Base-by-base conservation (phyloP, 1,140 invertebrate species). In the Drosophila nigromelanica region DNA sequence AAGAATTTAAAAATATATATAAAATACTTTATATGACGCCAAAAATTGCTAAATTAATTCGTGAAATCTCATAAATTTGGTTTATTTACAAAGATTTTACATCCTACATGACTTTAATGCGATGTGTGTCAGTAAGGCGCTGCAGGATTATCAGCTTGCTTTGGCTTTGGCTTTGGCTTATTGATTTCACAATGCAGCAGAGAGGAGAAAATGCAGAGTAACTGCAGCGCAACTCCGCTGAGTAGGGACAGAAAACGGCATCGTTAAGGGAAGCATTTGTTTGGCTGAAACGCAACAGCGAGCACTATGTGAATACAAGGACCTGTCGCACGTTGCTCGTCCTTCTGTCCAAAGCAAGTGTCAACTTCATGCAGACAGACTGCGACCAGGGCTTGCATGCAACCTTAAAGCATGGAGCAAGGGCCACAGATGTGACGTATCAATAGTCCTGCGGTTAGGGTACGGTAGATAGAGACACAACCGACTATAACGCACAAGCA, bases 171-270 rank as follows among this genome's bases (percentile, higher is more conserved):
- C 73, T 71, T 72, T 80, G 77, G 48, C 71, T 72, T 80, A 80
- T 80, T 80, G 78, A 80, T 80, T 80, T 72, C 67, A 72, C 72
- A 80, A 60, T 63, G 60, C 76, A 76, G 55, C 73, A 62, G 33
- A 35, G 8, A 43, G 18, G 1, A 52, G 35, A 4, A 45, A 69
- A 52, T 40, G 21, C 73, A 56, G 5, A 52, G 35, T 4, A 45
- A 69, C 45, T 40, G 21, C 73, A 56, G 5, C 47, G 15, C 48
- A 48, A 11, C 21, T 40, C 66, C 37, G 33, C 33, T 37, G 12
- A 18, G 24, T 21, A 43, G n/a, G 14, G 24, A 14, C 14, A 35
- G 10, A 33, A 33, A 35, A 21, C 24, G n/a, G 12, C 2, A 40
- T 33, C 14, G 8, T 18, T 35, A 33, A 59, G n/a, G 30, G 8